Base-by-base conservation (phyloP, 2,113 vertebrate species). In the Pedetes capensis region DNA sequence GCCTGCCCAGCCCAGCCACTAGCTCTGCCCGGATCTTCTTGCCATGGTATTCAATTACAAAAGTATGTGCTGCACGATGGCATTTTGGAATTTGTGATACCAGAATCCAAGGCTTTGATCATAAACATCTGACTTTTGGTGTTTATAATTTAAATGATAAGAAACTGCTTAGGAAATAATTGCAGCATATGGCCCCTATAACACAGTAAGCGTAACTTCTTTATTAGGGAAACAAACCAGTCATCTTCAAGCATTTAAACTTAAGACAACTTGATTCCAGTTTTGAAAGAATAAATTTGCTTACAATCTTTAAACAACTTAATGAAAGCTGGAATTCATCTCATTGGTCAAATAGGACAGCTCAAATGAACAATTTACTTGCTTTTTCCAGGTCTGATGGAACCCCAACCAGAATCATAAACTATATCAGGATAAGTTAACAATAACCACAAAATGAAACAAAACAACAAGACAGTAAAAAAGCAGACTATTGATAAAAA, bases 121-220 rank as follows among this genome's bases (percentile, higher is more conserved):
- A 72, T 81, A 76, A 93, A 91, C 87, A 23, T 91, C 69, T 47
- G 47, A 68, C 51, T 90, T 79, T 85, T 81, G 25, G 32, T 66
- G 23, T 61, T 94, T 96, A 53, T 94, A 76, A 96, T 87, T 80
- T 93, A 95, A 83, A 72, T 23, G 81, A 39, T 12, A 64, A 96
- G 85, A 83, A 61, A 51, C 66, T 51, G 20, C 39, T 74, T 47
- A 59, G 76, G 78, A 85, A 93, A 86, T 44, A 66, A 10, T 34
- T 11, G 22, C 10, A 61, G 42, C 8, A 3, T 42, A 4, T n/a
- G 25, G n/a, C 53, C 12, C 8, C 14, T 72, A 1, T 42, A 55
- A 85, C 39, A 55, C 12, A 39, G 10, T 79, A n/a, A 83, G 10
- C 37, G 5, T 55, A 66, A 37, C 2, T 57, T 76, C 44, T 75